Evolutionary conservation across 2,113 vertebrate genomes (phyloP), one percentile per base, ranked within the genome.

Genomic region (Pungitius pungitius): DNA sequence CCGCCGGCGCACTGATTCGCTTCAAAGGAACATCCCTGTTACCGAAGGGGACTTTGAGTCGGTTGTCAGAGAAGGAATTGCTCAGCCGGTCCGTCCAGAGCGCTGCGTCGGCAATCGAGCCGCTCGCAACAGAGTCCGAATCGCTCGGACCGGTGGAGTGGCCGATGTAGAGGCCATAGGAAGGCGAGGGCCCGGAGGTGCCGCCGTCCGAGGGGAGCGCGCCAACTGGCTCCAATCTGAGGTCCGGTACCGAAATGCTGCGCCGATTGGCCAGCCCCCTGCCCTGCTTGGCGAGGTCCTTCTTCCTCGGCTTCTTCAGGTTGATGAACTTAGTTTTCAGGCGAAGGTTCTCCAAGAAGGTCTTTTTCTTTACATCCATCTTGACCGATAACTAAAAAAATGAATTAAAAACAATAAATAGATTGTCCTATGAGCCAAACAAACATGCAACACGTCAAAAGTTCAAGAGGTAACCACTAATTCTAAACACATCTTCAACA

Each of bases 211-310:
- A 0, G 20, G 55, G 9, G 49, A 37, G 45, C 1, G 11, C 26
- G 66, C 73, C 57, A 26, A 58, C 70, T 8, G 77, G 64, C 17
- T 73, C 43, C 3, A 80, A 11, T 11, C 81, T 65, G 0, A 95
- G 75, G 66, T 95, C 88, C 4, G 94, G 94, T 11, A 94, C 93
- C 0, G 94, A 95, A 33, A 93, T 81, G 45, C 94, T 95, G 65
- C 91, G 90, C 1, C 93, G 81, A 77, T 88, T 39, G 26, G 61
- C 80, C 33, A 92, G 35, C 11, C 56, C 75, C 80, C 77, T 89
- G 0, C 69, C 69, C 45, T 88, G 82, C 37, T 79, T 88, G 2
- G 73, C 78, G 2, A 77, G 42, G 0, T 49, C 40, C 69, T 90
- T 92, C 65, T 86, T 93, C 5, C 80, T 75, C 0, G 79, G 61